These are phyloP conservation scores for Tachyglossus aculeatus DNA, from an alignment of 2,797 vertebrate species.

Conservation along the genomic window DNA sequence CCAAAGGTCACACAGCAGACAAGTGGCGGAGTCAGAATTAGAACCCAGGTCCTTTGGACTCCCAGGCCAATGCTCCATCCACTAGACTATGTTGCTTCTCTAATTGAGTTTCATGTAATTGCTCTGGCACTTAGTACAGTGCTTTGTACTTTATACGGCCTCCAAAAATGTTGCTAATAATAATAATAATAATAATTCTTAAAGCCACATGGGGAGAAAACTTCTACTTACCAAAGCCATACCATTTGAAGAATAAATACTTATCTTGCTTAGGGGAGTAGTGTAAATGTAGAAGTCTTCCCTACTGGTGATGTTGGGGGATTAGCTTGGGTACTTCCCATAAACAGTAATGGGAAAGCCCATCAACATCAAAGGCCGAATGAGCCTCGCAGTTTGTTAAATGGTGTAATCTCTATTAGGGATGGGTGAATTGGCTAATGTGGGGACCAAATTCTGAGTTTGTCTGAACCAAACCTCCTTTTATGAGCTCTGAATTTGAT, in stretches of 20 bases:
- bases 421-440: conserved; percentile 20
- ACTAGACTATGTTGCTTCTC: too few species aligned
- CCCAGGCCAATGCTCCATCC: too few species aligned
- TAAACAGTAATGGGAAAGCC: not conserved
- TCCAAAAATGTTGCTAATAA: too few species aligned
- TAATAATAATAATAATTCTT: too few species aligned
- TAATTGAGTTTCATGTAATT: too few species aligned
- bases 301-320: not conserved
- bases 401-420: conserved; percentile 22
- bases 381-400: conserved; percentile 28
- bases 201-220: too few species aligned
- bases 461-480: conserved; percentile 25
- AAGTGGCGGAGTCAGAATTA: too few species aligned
- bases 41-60: too few species aligned
- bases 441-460: conserved; percentile 5
- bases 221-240: not conserved
- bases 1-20: too few species aligned
- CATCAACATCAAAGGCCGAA: not conserved
- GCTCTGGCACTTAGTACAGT: too few species aligned
- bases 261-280: not conserved
- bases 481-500: conserved; percentile 38
- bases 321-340: not conserved
- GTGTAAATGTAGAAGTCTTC: not conserved
- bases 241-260: not conserved
- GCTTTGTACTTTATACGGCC: too few species aligned